Conservation (phyloP, 2,888 invertebrate species). For the Drosophila prolongata region DNA sequence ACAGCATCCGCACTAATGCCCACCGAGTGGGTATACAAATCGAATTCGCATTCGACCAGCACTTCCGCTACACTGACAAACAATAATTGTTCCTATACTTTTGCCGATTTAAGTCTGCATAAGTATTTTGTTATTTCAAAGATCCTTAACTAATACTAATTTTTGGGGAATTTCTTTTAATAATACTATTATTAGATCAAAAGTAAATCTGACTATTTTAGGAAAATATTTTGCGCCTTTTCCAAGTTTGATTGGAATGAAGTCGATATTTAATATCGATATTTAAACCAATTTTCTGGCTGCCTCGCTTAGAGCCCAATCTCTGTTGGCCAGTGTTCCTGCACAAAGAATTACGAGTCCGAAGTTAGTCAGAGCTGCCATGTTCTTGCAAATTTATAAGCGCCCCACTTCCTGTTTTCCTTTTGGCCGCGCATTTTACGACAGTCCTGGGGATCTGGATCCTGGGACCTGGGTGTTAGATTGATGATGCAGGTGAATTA, state of each 20-base stretch:
- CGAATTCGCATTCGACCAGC: conserved; percentile 1
- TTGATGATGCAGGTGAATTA: conserved; percentile 73
- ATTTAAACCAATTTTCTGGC: background rate
- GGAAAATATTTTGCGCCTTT: no score
- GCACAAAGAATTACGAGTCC: conserved; percentile 45
- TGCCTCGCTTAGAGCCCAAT: background rate
- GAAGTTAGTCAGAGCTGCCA: conserved; percentile 33
- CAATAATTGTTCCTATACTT: background rate
- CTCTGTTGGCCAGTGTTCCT: conserved; percentile 18
- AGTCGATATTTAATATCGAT: no score
- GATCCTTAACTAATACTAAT: no score
- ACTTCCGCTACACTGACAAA: conserved; percentile 5
- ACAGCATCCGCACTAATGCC: conserved; percentile 11
- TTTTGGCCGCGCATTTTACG: conserved; percentile 36
- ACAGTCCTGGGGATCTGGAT: conserved; percentile 4
- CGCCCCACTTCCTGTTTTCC: conserved; percentile 45
- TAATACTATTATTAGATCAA: no score
- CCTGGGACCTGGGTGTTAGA: conserved; percentile 40
- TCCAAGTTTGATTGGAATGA: no score
- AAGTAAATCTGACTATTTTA: no score
- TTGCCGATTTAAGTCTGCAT: no score
- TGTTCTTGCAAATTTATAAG: conserved; percentile 49
- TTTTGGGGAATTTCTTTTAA: no score
- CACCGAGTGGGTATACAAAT: conserved; percentile 19
- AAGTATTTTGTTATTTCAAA: no score